Conservation (phyloP, 2,113 vertebrate genomes). For the Tragelaphus strepsiceros region DNA sequence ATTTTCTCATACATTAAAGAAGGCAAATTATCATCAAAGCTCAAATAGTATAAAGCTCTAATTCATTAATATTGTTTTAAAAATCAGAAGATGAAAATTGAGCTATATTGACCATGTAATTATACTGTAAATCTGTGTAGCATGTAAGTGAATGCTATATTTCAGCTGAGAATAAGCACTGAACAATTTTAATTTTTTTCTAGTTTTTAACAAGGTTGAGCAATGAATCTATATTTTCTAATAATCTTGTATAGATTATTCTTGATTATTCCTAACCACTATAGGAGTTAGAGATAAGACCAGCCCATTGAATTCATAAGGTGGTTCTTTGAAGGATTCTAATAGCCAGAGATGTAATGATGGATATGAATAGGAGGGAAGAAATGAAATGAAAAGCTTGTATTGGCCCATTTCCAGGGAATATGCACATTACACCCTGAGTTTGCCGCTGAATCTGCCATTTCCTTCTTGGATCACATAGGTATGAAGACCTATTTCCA, state of each 20-base stretch:
- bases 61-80: constrained; percentile 30
- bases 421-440: neutral
- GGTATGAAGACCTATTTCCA: neutral
- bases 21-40: constrained; percentile 14
- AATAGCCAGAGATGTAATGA: neutral
- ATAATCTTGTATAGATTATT: neutral
- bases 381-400: neutral
- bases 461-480: neutral
- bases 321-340: neutral
- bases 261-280: neutral
- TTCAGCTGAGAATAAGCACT: constrained; percentile 1
- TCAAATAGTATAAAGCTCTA: neutral
- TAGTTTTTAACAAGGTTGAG: neutral
- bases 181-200: neutral
- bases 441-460: neutral
- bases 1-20: neutral
- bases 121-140: neutral
- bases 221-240: neutral
- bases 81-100: constrained; percentile 35
- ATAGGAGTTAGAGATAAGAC: neutral
- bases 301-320: neutral
- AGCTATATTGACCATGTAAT: neutral
- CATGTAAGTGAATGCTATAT: neutral
- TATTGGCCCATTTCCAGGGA: neutral
- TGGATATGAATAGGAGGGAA: neutral